These are phyloP conservation scores for Rutilus rutilus DNA, from an alignment of 2,113 vertebrate genomes.

Conservation along the genomic window DNA sequence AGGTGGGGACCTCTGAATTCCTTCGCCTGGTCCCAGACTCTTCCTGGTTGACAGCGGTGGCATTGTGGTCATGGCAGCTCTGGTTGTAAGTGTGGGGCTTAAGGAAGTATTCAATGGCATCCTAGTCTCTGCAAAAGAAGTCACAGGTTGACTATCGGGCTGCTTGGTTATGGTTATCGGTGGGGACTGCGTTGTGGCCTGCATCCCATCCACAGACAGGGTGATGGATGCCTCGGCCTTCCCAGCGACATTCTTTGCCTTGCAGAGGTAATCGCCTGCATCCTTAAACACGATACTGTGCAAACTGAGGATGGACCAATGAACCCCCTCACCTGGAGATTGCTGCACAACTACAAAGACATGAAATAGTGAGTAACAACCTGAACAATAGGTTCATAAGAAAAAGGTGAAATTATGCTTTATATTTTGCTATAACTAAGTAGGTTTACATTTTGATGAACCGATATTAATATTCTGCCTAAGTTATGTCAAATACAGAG, in stretches of 20 bases:
- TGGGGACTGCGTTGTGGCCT: slow-evolving; percentile 68
- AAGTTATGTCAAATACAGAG: not conserved
- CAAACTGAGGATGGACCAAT: slow-evolving; percentile 95
- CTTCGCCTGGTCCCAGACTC: slow-evolving; percentile 58
- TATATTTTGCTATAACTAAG: not conserved
- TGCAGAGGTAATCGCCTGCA: slow-evolving; percentile 90
- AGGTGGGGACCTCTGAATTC: slow-evolving; percentile 59
- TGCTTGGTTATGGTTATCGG: slow-evolving; percentile 65
- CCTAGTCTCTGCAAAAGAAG: slow-evolving; percentile 36
- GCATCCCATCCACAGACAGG: slow-evolving; percentile 80
- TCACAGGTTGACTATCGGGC: slow-evolving; percentile 50
- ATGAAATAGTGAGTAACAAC: slow-evolving; percentile 38
- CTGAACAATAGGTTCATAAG: not conserved
- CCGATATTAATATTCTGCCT: not conserved
- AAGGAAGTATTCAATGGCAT: slow-evolving; percentile 49
- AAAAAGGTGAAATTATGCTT: not conserved
- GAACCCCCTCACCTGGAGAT: slow-evolving; percentile 87
- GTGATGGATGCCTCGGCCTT: slow-evolving; percentile 84
- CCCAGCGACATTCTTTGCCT: slow-evolving; percentile 92
- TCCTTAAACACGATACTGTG: slow-evolving; percentile 86
- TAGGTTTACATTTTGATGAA: not conserved
- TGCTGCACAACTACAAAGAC: slow-evolving; percentile 87
- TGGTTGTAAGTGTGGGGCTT: slow-evolving; percentile 42
- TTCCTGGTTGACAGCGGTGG: slow-evolving; percentile 38
- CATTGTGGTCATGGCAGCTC: slow-evolving; percentile 46